Percentiles rank a stretch among this genome's conserved stretches.
Conservation (phyloP, 2,888 invertebrate genomes). For the Epistrophe eligans region DNA sequence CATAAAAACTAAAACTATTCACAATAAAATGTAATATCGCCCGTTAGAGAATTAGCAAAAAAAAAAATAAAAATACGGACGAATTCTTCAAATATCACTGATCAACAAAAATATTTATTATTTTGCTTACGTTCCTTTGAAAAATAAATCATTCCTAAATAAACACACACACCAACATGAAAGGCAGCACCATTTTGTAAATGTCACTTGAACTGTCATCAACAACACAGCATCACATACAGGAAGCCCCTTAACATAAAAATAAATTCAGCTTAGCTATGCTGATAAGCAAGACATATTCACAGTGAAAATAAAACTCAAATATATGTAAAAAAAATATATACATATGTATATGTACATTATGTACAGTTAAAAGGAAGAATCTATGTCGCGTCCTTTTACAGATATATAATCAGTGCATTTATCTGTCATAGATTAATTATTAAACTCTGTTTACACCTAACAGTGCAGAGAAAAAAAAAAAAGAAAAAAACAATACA, state of each 20-base stretch:
- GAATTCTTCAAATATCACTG: slow-evolving; percentile 2
- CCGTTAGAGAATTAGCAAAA: slow-evolving; percentile 4
- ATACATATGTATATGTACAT: not conserved
- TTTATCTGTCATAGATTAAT: slow-evolving; percentile 45
- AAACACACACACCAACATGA: slow-evolving; percentile 34
- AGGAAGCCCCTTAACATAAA: slow-evolving; percentile 38
- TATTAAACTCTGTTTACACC: slow-evolving; percentile 43
- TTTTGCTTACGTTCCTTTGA: slow-evolving; percentile 70
- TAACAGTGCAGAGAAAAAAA: slow-evolving; percentile 6
- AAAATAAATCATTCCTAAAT: slow-evolving; percentile 68
- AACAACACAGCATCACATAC: slow-evolving; percentile 29
- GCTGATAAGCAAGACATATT: slow-evolving; percentile 22
- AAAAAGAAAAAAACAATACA: slow-evolving; percentile 3
- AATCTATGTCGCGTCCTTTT: slow-evolving; percentile 32
- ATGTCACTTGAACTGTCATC: slow-evolving; percentile 60
- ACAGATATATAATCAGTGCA: slow-evolving; percentile 12
- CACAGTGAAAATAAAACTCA: slow-evolving; percentile 48
- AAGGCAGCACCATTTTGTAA: slow-evolving; percentile 56
- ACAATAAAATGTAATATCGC: slow-evolving; percentile 1
- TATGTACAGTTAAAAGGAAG: slow-evolving; percentile 1
- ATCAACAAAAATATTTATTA: slow-evolving; percentile 41
- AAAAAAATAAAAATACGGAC: not conserved
- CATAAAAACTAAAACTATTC: slow-evolving; percentile 13
- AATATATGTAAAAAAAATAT: not conserved
- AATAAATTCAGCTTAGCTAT: not conserved